Conservation (phyloP, 2,888 invertebrate species). For the Drosophila gaucha region DNA sequence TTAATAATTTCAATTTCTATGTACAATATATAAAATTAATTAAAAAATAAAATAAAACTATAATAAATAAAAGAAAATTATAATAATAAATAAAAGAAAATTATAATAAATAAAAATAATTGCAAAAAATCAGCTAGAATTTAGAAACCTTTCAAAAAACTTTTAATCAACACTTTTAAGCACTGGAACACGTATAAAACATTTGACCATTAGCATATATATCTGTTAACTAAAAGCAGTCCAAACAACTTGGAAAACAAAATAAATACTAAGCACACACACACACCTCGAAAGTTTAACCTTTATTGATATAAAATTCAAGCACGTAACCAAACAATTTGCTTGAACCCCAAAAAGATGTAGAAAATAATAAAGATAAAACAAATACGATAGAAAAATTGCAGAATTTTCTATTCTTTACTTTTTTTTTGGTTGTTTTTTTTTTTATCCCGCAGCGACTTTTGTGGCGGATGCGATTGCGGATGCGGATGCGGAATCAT, state of each 20-base stretch:
- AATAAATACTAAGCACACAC: slow-evolving; percentile 17
- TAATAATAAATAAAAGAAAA: too few relatives aligned
- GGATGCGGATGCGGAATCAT: slow-evolving; percentile 61
- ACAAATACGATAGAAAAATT: slow-evolving; percentile 17
- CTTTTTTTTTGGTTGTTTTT: neutral
- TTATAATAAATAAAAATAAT: neutral
- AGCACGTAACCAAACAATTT: slow-evolving; percentile 71
- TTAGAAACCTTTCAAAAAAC: neutral
- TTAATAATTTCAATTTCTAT: too few relatives aligned
- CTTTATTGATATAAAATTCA: slow-evolving; percentile 65
- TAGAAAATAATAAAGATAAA: slow-evolving; percentile 9
- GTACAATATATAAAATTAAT: too few relatives aligned
- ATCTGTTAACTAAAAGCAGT: neutral
- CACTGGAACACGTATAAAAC: slow-evolving; percentile 22
- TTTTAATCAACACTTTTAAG: slow-evolving; percentile 26
- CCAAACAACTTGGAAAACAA: slow-evolving; percentile 21
- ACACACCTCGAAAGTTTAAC: slow-evolving; percentile 23
- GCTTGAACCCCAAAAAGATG: slow-evolving; percentile 4
- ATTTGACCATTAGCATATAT: slow-evolving; percentile 28
- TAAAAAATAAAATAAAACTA: too few relatives aligned
- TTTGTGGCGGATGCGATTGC: slow-evolving; percentile 28
- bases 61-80: too few relatives aligned
- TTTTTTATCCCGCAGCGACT: slow-evolving; percentile 5
- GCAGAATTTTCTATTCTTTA: slow-evolving; percentile 23
- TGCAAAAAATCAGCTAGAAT: neutral